Percentiles rank a stretch among this genome's conserved stretches.
These are phyloP conservation scores for Cavia porcellus DNA, from an alignment of 2,113 vertebrate genomes.

Conservation along the genomic window DNA sequence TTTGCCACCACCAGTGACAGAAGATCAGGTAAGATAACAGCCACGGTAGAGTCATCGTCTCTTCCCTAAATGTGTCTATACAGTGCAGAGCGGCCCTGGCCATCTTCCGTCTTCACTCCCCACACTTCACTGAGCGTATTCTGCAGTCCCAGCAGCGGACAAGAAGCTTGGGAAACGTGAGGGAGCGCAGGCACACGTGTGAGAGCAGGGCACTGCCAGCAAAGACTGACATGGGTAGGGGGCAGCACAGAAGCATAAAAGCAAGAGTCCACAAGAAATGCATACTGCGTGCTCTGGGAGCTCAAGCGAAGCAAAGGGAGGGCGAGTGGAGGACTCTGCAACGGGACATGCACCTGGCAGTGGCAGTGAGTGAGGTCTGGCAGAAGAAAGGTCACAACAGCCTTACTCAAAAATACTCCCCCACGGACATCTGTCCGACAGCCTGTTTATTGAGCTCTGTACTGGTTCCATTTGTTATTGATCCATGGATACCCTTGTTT, in stretches of 20 bases:
- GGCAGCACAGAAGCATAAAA: neutral
- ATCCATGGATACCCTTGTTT: neutral
- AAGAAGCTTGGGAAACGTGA: neutral
- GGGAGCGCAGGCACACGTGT: neutral
- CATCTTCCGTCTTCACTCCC: neutral
- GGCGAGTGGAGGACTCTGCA: neutral
- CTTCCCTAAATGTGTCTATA: neutral
- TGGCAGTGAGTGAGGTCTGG: neutral
- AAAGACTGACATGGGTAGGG: neutral
- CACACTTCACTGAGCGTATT: neutral
- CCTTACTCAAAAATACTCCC: neutral
- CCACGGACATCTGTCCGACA: neutral
- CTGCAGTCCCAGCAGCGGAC: neutral
- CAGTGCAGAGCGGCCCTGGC: neutral
- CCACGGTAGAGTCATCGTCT: neutral
- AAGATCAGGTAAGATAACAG: slow-evolving; percentile 87
- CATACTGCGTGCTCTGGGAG: neutral
- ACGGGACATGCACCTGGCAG: neutral
- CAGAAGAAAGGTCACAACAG: neutral
- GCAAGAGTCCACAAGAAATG: neutral
- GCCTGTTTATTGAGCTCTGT: neutral
- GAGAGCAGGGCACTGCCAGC: neutral
- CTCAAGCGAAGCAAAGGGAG: neutral
- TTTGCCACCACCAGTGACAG: slow-evolving; percentile 79
- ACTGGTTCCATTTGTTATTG: neutral